phyloP scores from a whole-genome alignment of 2,113 vertebrate genomes.

The Emydocephalus ijimae region DNA sequence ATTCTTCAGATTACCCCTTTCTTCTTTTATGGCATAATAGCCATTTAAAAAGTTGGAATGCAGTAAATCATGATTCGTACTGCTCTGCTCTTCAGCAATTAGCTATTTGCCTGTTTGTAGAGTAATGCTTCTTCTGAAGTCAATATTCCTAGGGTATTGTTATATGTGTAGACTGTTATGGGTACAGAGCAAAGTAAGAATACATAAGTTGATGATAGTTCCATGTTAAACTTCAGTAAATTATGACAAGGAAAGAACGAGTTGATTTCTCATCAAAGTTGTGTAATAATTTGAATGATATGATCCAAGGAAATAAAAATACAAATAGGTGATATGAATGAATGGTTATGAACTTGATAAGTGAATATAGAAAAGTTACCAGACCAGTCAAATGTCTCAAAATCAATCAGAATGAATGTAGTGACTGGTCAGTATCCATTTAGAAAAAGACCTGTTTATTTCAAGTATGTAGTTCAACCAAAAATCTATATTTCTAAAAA shows the following conservation, averaged over 20 bases:
- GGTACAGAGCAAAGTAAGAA: neutral
- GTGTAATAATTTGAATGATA: neutral
- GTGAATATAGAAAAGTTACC: neutral
- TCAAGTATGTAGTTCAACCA: neutral
- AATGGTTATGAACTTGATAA: neutral
- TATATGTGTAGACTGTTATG: neutral
- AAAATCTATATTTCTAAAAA: neutral
- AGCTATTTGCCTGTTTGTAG: neutral
- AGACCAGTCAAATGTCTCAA: neutral
- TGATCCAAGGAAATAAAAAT: neutral
- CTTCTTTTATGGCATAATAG: neutral
- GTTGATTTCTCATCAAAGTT: neutral
- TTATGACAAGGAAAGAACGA: neutral
- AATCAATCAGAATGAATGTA: neutral
- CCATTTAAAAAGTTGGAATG: neutral
- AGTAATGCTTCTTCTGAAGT: neutral
- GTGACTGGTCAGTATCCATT: neutral
- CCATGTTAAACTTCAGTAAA: neutral
- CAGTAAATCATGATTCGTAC: neutral
- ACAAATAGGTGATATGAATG: neutral
- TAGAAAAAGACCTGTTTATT: neutral
- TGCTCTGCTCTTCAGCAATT: neutral
- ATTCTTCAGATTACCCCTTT: neutral
- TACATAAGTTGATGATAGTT: neutral
- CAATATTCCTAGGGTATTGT: neutral